A percentile compares a stretch with the other conserved stretches of the same genome.
Evolutionary conservation across 2,888 invertebrate species (phyloP).

Genomic region (Euphydryas editha): DNA sequence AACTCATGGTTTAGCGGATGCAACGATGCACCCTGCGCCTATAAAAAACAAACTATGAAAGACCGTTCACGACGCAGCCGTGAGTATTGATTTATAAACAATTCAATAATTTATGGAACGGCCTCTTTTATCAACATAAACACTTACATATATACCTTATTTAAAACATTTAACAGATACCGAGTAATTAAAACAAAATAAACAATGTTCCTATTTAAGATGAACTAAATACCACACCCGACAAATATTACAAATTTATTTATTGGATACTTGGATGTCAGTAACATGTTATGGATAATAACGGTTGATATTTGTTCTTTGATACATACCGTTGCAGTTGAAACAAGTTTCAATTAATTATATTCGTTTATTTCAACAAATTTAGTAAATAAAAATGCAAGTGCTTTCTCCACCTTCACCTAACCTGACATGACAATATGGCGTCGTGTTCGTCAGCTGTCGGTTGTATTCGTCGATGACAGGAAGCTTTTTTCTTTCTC

Average conservation of each 20-base stretch:
- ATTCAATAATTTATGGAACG: constrained; percentile 39
- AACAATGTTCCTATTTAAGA: constrained; percentile 61
- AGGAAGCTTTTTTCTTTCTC: constrained; percentile 47
- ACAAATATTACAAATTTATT: constrained; percentile 52
- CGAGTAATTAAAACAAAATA: constrained; percentile 68
- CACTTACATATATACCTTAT: constrained; percentile 47
- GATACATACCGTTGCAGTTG: constrained; percentile 59
- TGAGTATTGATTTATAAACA: constrained; percentile 57
- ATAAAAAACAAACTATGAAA: constrained; percentile 62
- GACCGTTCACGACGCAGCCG: constrained; percentile 55
- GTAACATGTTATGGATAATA: constrained; percentile 5
- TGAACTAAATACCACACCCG: constrained; percentile 80
- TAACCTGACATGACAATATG: constrained; percentile 78
- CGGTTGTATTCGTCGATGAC: constrained; percentile 50
- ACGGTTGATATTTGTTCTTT: constrained; percentile 10
- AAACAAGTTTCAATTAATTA: constrained; percentile 54
- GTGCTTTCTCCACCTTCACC: constrained; percentile 63
- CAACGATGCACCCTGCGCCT: constrained; percentile 85
- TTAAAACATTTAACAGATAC: constrained; percentile 54
- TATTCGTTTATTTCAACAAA: constrained; percentile 51
- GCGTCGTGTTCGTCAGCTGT: constrained; percentile 60
- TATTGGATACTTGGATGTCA: constrained; percentile 30
- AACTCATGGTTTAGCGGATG: constrained; percentile 92
- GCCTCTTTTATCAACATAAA: constrained; percentile 48
- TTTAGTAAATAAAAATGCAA: constrained; percentile 49